These are phyloP conservation scores for Caenorhabditis brenneri DNA, from an alignment of 1,140 invertebrate genomes.

Conservation along the genomic window DNA sequence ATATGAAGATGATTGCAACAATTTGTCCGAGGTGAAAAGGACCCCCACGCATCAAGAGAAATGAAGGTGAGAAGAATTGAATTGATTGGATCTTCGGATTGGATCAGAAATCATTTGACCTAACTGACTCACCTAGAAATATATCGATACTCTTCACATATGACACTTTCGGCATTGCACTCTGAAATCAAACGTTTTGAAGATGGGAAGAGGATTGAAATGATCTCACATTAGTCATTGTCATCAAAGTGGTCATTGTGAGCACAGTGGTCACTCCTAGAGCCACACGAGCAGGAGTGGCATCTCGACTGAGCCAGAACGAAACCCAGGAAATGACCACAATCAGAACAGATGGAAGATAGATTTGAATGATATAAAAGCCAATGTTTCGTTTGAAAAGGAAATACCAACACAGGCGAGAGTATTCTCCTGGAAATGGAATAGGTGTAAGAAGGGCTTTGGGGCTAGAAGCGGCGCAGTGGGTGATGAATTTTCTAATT, in stretches of 20 bases:
- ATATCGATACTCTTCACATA: slow-evolving; percentile 98
- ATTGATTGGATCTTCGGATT: not conserved
- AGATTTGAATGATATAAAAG: slow-evolving; percentile 64
- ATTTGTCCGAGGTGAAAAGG: not conserved
- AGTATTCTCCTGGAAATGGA: slow-evolving; percentile 62
- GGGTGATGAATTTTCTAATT: too few relatives aligned
- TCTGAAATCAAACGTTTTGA: slow-evolving; percentile 17
- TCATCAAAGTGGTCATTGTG: slow-evolving; percentile 70
- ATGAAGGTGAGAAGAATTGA: not conserved
- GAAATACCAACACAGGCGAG: slow-evolving; percentile 59
- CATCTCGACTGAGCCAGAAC: slow-evolving; percentile 67
- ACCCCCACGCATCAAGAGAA: not conserved
- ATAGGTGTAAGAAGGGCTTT: too few relatives aligned
- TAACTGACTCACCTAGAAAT: slow-evolving; percentile 80
- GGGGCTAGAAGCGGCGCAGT: too few relatives aligned
- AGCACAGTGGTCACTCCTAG: slow-evolving; percentile 71
- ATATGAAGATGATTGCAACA: slow-evolving; percentile 12
- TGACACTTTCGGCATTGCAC: slow-evolving; percentile 80
- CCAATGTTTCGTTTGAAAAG: slow-evolving; percentile 66
- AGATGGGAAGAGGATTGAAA: not conserved
- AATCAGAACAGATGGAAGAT: slow-evolving; percentile 64
- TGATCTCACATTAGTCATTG: slow-evolving; percentile 55
- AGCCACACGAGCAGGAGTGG: slow-evolving; percentile 67
- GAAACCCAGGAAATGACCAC: slow-evolving; percentile 68
- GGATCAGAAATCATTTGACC: not conserved